Evolutionary conservation across 2,113 vertebrate genomes (phyloP).

Genomic region (Montifringilla adamsi): DNA sequence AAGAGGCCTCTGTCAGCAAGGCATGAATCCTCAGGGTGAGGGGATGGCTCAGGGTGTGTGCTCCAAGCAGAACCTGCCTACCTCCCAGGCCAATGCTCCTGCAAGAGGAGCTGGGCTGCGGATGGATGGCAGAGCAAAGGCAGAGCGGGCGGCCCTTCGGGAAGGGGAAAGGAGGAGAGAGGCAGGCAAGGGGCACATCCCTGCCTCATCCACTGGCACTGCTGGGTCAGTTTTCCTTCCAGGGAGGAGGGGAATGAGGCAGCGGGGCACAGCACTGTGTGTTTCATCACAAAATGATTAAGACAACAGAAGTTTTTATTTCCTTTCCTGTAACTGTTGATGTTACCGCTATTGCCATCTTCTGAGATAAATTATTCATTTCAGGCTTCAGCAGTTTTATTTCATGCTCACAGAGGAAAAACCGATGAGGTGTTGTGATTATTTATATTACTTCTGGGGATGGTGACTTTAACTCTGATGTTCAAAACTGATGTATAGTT

Average conservation of each 20-base stretch:
- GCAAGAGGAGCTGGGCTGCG: background rate
- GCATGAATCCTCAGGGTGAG: background rate
- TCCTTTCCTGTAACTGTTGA: background rate
- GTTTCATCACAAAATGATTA: background rate
- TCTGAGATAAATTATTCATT: conserved; percentile 1
- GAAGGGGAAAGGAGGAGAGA: background rate
- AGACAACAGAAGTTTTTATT: background rate
- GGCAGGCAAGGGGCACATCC: accelerated
- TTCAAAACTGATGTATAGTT: background rate
- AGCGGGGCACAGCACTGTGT: accelerated
- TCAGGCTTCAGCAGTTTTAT: background rate
- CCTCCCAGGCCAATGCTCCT: background rate
- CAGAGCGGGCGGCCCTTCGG: accelerated
- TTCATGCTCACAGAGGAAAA: background rate
- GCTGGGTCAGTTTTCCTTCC: background rate
- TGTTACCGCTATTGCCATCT: background rate
- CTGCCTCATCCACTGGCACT: background rate
- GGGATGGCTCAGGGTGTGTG: background rate
- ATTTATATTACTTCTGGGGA: background rate
- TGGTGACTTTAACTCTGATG: background rate
- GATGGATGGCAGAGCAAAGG: background rate
- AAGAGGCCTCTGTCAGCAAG: background rate
- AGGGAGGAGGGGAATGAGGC: background rate
- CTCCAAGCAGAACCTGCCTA: background rate
- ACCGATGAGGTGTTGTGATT: background rate